Percentiles rank a stretch among this genome's conserved stretches.
These are phyloP conservation scores for Cheilosia pagana DNA, from an alignment of 2,888 invertebrate species.

Conservation along the genomic window DNA sequence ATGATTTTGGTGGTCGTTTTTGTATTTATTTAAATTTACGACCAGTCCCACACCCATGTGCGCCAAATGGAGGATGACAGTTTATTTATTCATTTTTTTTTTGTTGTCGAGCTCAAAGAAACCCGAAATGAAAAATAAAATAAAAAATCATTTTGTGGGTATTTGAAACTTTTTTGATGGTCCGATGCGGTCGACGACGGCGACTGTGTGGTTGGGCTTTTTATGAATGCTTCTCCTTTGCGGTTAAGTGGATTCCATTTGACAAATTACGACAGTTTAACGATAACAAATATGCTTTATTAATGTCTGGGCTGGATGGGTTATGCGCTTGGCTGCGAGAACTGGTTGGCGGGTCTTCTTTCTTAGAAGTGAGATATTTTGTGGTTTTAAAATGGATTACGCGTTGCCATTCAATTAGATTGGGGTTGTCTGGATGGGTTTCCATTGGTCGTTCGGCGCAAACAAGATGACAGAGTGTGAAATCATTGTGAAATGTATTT, in stretches of 20 bases:
- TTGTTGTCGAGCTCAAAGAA: background rate
- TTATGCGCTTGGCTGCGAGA: background rate
- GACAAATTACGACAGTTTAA: conserved; percentile 72
- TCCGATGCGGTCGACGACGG: background rate
- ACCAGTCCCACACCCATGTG: conserved; percentile 29
- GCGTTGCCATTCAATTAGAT: conserved; percentile 39
- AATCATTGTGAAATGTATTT: background rate
- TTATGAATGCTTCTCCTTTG: conserved; percentile 35
- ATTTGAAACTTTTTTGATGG: conserved; percentile 52
- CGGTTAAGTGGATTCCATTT: conserved; percentile 22
- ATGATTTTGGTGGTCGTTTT: conserved; percentile 2
- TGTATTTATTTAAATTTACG: conserved; percentile 38
- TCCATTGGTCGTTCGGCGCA: background rate
- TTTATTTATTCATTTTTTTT: background rate
- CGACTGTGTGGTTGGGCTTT: conserved; percentile 14
- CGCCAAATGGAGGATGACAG: conserved; percentile 33
- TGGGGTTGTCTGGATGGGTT: background rate
- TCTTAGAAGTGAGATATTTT: conserved; percentile 32
- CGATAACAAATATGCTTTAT: conserved; percentile 70
- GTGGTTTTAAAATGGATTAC: conserved; percentile 24
- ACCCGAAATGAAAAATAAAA: conserved; percentile 4
- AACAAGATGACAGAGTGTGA: conserved; percentile 6
- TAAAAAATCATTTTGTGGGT: conserved; percentile 8
- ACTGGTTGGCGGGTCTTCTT: conserved; percentile 26
- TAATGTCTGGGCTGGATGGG: conserved; percentile 43